These are phyloP conservation scores for Menidia menidia DNA, from an alignment of 2,797 vertebrate species.

Conservation along the genomic window DNA sequence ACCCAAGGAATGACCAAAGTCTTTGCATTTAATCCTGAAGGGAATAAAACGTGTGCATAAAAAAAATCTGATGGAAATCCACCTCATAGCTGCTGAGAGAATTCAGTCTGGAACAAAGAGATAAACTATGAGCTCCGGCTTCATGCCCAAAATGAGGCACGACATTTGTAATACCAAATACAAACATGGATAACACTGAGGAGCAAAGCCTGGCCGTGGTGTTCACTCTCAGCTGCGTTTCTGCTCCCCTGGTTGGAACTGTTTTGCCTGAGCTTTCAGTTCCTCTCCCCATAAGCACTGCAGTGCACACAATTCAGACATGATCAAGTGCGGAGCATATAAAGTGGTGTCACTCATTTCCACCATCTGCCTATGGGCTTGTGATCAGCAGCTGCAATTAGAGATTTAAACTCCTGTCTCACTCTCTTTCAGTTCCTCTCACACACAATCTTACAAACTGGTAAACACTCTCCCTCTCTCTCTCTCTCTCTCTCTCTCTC, in stretches of 20 bases:
- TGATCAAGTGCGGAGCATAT: constrained; percentile 33
- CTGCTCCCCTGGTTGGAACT: constrained; percentile 30
- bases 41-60: background rate
- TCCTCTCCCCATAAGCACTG: constrained; percentile 37
- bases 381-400: constrained; percentile 72
- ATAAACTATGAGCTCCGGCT: background rate
- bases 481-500: constrained; percentile 48
- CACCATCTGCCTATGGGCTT: constrained; percentile 69
- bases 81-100: background rate
- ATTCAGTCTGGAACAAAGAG: background rate
- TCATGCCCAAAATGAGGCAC: too few species aligned
- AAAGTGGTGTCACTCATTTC: constrained; percentile 66
- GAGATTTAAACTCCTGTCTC: constrained; percentile 64
- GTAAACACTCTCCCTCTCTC: constrained; percentile 4
- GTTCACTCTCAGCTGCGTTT: constrained; percentile 18
- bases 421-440: constrained; percentile 35
- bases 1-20: background rate
- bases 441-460: constrained; percentile 4
- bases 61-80: background rate
- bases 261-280: constrained; percentile 41
- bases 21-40: background rate
- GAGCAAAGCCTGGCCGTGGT: too few species aligned
- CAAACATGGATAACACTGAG: too few species aligned
- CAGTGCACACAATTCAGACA: constrained; percentile 10
- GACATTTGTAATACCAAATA: too few species aligned